Evolutionary conservation across 2,797 vertebrate genomes (phyloP).

Genomic region (Eulemur rubriventer): DNA sequence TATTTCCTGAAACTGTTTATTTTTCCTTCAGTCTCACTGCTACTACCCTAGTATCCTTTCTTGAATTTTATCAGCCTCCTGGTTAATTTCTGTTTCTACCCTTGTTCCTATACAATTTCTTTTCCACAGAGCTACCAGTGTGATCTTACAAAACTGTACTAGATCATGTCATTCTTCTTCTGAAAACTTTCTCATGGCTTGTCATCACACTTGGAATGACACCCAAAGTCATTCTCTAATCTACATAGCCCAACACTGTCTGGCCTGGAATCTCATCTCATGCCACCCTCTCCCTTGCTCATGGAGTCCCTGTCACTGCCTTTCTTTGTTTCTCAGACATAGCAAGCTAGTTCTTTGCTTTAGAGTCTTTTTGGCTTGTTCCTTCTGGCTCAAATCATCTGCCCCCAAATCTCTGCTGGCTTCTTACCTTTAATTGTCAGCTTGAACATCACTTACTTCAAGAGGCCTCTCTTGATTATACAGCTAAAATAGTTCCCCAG

Average conservation of each 20-base stretch:
- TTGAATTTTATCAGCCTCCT: background rate
- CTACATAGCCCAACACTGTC: background rate
- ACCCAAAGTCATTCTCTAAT: background rate
- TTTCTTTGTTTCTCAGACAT: background rate
- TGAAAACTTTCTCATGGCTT: background rate
- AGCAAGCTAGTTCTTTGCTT: background rate
- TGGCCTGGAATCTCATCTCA: background rate
- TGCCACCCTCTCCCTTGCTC: background rate
- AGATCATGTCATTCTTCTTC: background rate
- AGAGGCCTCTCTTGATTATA: background rate
- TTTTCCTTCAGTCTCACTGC: background rate
- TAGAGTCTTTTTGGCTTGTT: background rate
- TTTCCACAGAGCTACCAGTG: background rate
- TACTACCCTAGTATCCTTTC: background rate
- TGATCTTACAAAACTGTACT: background rate
- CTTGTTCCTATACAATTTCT: background rate
- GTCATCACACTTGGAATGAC: background rate
- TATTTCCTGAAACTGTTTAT: slow-evolving; percentile 2
- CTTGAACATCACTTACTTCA: background rate
- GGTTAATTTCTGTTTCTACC: slow-evolving; percentile 11
- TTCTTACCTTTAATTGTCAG: background rate
- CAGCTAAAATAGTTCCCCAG: background rate
- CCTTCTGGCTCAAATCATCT: background rate
- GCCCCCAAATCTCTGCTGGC: background rate
- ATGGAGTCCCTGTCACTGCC: background rate